Evolutionary conservation across 1,140 invertebrate genomes (phyloP).

Genomic region (Heliconius nattereri): DNA sequence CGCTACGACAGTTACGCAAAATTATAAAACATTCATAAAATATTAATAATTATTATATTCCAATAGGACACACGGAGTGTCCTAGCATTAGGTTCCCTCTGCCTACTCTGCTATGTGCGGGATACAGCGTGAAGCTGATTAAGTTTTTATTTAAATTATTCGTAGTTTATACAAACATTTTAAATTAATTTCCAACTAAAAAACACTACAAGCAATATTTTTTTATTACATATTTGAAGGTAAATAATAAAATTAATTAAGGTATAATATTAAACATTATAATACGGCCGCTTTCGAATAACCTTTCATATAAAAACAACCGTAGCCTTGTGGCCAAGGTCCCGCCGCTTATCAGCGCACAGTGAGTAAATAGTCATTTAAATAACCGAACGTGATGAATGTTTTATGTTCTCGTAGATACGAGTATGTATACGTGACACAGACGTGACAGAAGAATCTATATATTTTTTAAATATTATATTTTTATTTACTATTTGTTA

Average conservation of each 20-base stretch:
- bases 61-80: no score
- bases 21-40: no score
- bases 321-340: constrained; percentile 5
- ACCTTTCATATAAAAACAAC: constrained; percentile 4
- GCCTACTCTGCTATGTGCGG: no score
- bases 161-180: no score
- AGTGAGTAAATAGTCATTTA: constrained; percentile 13
- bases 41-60: no score
- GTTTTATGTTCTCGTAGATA: constrained; percentile 17
- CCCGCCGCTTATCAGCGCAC: constrained; percentile 12
- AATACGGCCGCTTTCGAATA: constrained; percentile 7
- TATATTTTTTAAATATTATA: not conserved
- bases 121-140: no score
- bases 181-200: no score
- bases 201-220: no score
- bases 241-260: not conserved
- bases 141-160: no score
- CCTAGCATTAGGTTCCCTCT: no score
- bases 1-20: no score
- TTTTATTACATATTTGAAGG: not conserved
- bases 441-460: not conserved
- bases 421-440: not conserved
- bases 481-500: not conserved
- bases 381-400: constrained; percentile 12
- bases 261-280: not conserved